These are phyloP conservation scores for Anabas testudineus DNA, from an alignment of 2,797 vertebrate species.

Conservation along the genomic window DNA sequence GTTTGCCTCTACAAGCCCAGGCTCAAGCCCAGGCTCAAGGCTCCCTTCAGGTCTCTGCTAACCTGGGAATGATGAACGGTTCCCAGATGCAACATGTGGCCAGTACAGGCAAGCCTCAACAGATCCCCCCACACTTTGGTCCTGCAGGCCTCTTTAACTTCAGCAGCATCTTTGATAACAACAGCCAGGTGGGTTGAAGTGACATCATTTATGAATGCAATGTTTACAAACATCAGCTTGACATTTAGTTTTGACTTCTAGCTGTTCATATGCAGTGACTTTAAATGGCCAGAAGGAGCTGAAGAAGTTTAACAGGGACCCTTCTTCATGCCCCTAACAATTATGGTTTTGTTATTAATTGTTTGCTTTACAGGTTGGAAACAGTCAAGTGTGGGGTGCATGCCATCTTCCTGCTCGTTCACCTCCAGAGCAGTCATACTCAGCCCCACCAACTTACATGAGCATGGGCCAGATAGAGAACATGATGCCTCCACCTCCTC, in stretches of 20 bases:
- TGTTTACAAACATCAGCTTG: not conserved
- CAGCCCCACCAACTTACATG: slow-evolving; percentile 91
- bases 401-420: slow-evolving; percentile 92
- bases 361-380: slow-evolving; percentile 86
- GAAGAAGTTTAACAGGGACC: not conserved
- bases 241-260: not conserved
- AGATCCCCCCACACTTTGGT: slow-evolving; percentile 91
- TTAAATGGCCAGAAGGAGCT: not conserved
- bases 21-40: slow-evolving; percentile 73
- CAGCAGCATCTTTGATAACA: slow-evolving; percentile 97
- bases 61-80: slow-evolving; percentile 94
- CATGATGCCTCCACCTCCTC: slow-evolving; percentile 86
- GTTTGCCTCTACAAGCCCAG: slow-evolving; percentile 75
- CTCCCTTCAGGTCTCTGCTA: slow-evolving; percentile 90
- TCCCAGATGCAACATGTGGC: slow-evolving; percentile 95
- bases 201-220: no score
- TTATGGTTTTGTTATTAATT: not conserved
- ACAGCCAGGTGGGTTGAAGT: slow-evolving; percentile 72
- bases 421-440: slow-evolving; percentile 92
- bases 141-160: slow-evolving; percentile 96
- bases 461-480: slow-evolving; percentile 94
- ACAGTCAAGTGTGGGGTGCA: slow-evolving; percentile 96
- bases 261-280: not conserved
- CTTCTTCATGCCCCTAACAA: not conserved
- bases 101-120: slow-evolving; percentile 89